Evolutionary conservation across 1,140 invertebrate species (phyloP).

Genomic region (Drosophila sucinea): DNA sequence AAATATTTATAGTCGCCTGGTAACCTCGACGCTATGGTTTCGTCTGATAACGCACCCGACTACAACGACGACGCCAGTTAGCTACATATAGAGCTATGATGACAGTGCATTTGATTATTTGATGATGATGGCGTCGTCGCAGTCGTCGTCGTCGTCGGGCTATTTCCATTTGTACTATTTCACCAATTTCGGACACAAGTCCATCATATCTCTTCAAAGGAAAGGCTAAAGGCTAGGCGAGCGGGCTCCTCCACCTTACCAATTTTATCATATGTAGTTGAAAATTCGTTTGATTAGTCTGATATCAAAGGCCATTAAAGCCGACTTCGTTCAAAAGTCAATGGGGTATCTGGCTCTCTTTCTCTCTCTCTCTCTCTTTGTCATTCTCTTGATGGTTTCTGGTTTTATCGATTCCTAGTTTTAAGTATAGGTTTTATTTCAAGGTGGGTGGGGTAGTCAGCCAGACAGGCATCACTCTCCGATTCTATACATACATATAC

Average conservation of each 20-base stretch:
- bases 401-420: slow-evolving; percentile 46
- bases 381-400: background rate
- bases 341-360: slow-evolving; percentile 1
- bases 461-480: background rate
- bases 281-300: slow-evolving; percentile 65
- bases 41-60: slow-evolving; percentile 54
- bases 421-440: slow-evolving; percentile 43
- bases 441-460: background rate
- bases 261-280: slow-evolving; percentile 61
- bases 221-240: slow-evolving; percentile 16
- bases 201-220: slow-evolving; percentile 49
- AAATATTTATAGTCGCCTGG: slow-evolving; percentile 77
- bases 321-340: slow-evolving; percentile 39
- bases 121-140: slow-evolving; percentile 12
- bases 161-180: slow-evolving; percentile 39
- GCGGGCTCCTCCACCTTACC: background rate
- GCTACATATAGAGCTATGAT: slow-evolving; percentile 12
- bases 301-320: slow-evolving; percentile 68
- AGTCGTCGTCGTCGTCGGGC: slow-evolving; percentile 15
- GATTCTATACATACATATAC: slow-evolving; percentile 1
- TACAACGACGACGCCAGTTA: slow-evolving; percentile 19
- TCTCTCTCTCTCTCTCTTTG: slow-evolving; percentile 3
- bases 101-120: slow-evolving; percentile 52
- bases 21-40: slow-evolving; percentile 68
- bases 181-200: slow-evolving; percentile 64